Evolutionary conservation across 2,797 vertebrate species (phyloP).

Genomic region (Galago senegalensis): DNA sequence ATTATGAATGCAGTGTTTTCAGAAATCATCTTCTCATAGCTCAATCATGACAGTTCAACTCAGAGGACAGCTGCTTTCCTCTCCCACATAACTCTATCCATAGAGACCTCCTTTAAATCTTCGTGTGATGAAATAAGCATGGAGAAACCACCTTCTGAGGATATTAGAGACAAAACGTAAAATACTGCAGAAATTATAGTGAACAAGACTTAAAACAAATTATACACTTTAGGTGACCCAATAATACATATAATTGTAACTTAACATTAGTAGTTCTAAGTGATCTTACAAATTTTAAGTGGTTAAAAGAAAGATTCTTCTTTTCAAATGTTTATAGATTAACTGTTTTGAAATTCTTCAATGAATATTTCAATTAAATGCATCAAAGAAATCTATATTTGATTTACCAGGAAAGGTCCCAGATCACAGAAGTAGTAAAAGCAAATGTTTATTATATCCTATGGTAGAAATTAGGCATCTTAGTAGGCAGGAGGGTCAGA

Average conservation of each 20-base stretch:
- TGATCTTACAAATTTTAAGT: background rate
- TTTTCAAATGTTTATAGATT: background rate
- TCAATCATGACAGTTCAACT: background rate
- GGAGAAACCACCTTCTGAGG: background rate
- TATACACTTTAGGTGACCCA: background rate
- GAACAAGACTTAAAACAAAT: slow-evolving; percentile 38
- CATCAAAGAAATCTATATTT: background rate
- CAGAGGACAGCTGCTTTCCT: background rate
- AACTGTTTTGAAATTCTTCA: background rate
- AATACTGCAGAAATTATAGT: background rate
- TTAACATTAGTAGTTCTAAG: background rate
- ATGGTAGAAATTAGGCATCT: background rate
- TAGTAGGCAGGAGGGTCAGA: background rate
- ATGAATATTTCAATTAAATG: background rate
- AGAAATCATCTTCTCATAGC: background rate
- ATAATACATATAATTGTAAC: background rate
- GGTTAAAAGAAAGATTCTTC: background rate
- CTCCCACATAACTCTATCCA: background rate
- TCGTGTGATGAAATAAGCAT: background rate
- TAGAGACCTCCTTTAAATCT: background rate
- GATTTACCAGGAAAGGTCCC: background rate
- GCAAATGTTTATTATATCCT: background rate
- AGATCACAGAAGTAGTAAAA: background rate
- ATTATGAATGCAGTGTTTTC: background rate
- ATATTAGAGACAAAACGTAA: background rate